Evolutionary conservation across 1,140 invertebrate species (phyloP), one percentile per base, ranked within the genome.

Genomic region (Drosophila santomea): DNA sequence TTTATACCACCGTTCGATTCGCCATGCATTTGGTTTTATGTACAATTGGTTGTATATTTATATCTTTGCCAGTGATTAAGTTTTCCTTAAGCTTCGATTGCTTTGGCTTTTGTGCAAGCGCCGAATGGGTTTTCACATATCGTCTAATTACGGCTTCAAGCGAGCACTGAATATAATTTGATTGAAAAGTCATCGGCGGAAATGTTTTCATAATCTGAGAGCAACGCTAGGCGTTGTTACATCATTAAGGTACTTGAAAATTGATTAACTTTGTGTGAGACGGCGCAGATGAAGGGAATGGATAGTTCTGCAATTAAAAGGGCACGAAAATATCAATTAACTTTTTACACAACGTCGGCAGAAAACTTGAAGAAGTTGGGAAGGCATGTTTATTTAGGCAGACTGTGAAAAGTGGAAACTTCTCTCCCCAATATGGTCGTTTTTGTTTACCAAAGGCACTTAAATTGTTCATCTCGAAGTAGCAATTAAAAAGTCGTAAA

Each of bases 401-500:
- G 15, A 28, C 35, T 52, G 23, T 39, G n/a, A 5, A 23, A 39
- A 48, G 20, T 47, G 56, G 23, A 38, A 60, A 44, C 20, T 35
- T 25, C 12, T 3, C 51, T 3, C 51, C 35, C 25, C 43, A 47
- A 62, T 61, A 60, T 75, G 54, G 35, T 54, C 44, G 60, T 44
- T 43, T 58, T 15, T 41, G 36, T 38, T 55, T 61, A 39, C 57
- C 38, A 28, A 25, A 20, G 39, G 14, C 48, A 50, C 59, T 61
- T 61, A 56, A 43, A 86, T 60, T 82, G 74, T 80, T 62, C 78
- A 60, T 60, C 74, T 71, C 25, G 57, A 71, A 72, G 50, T 79
- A 51, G 39, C 50, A 64, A 84, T 88, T 85, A 86, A 88, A 86
- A 61, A 50, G 36, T 48, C 64, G 81, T 88, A 74, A 81, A 84